Conservation (phyloP, 2,888 invertebrate species). For the Enchytraeus crypticus region DNA sequence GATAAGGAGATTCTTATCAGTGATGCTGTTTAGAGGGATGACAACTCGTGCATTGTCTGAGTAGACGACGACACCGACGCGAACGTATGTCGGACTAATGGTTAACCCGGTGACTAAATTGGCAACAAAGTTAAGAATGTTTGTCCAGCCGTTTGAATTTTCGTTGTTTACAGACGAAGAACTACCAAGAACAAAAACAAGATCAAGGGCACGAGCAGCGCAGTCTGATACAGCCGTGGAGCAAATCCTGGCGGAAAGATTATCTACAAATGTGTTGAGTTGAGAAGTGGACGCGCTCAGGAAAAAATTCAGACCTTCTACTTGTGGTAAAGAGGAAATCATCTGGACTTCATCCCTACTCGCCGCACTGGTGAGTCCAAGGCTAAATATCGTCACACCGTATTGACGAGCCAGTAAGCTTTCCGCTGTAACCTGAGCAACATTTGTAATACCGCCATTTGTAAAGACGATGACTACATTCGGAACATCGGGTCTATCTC, state of each 20-base stretch:
- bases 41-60: background rate
- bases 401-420: background rate
- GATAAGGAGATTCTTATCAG: background rate
- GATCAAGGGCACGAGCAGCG: background rate
- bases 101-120: background rate
- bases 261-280: background rate
- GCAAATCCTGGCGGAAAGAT: background rate
- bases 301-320: background rate
- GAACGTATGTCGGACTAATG: background rate
- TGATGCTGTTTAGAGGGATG: background rate
- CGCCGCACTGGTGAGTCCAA: background rate
- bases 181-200: background rate
- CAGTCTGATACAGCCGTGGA: background rate
- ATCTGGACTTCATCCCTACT: background rate
- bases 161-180: background rate
- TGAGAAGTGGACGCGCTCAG: background rate
- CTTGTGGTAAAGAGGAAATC: background rate
- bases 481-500: constrained; percentile 11
- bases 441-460: background rate
- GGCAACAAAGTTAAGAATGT: background rate
- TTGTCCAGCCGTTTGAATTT: background rate
- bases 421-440: background rate
- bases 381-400: background rate
- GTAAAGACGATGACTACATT: constrained; percentile 9
- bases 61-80: constrained; percentile 10